Evolutionary conservation across 1,140 invertebrate genomes (phyloP).

Genomic region (Choristoneura fumiferana): DNA sequence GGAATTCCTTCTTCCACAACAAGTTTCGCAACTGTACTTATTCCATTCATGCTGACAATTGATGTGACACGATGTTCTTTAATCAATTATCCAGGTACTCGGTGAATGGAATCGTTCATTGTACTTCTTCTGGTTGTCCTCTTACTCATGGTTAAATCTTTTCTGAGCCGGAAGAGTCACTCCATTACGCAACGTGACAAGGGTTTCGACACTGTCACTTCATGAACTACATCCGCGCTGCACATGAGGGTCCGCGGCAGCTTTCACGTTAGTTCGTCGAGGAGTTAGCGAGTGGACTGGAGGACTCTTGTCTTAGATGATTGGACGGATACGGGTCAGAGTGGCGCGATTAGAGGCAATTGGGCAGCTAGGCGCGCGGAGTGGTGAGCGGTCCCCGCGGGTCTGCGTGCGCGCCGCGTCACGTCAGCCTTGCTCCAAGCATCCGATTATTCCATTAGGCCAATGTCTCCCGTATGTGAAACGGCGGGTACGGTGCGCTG

Average conservation of each 20-base stretch:
- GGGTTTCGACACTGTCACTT: not conserved
- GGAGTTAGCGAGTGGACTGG: slow-evolving; percentile 44
- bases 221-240: not conserved
- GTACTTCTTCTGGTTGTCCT: not conserved
- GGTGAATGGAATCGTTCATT: not conserved
- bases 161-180: not conserved
- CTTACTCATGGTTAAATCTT: not conserved
- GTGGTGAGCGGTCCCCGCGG: slow-evolving; percentile 39
- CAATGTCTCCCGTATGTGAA: slow-evolving; percentile 60
- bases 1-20: slow-evolving; percentile 36
- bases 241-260: slow-evolving; percentile 18
- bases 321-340: slow-evolving; percentile 70
- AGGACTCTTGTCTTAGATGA: slow-evolving; percentile 66
- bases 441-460: slow-evolving; percentile 72
- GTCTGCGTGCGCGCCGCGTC: slow-evolving; percentile 52
- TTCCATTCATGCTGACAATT: slow-evolving; percentile 60
- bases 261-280: slow-evolving; percentile 20
- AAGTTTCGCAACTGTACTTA: slow-evolving; percentile 50
- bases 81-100: slow-evolving; percentile 32
- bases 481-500: slow-evolving; percentile 50
- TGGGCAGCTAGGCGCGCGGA: slow-evolving; percentile 35
- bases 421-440: slow-evolving; percentile 64
- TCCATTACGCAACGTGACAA: not conserved
- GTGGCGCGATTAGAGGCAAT: slow-evolving; percentile 70
- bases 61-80: slow-evolving; percentile 26